Evolutionary conservation across 2,797 vertebrate species (phyloP).

Genomic region (Catamblyrhynchus diadema): DNA sequence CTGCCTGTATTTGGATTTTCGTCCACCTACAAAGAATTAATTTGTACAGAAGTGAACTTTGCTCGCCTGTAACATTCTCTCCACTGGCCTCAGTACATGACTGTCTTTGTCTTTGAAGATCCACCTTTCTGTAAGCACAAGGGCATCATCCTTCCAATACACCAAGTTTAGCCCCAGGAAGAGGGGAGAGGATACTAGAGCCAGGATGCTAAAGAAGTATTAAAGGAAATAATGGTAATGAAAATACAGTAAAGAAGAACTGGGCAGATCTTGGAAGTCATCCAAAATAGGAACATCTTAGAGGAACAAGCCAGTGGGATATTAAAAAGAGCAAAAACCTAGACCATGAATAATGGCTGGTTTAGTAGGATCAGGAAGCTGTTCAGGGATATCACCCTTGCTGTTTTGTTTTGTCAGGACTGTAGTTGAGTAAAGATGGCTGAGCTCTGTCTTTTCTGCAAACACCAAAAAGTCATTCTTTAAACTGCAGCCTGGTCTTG

Average conservation of each 20-base stretch:
- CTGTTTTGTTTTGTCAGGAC: background rate
- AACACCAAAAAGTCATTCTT: background rate
- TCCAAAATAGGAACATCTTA: background rate
- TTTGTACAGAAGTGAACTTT: background rate
- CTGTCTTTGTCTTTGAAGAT: background rate
- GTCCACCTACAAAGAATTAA: background rate
- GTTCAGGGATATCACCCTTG: background rate
- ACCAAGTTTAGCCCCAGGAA: background rate
- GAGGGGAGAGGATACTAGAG: background rate
- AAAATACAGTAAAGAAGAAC: background rate
- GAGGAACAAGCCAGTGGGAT: background rate
- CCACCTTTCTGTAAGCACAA: background rate
- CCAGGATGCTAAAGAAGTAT: background rate
- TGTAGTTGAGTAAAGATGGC: background rate
- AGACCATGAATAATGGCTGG: too few species aligned
- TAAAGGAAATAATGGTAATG: background rate
- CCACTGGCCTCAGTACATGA: background rate
- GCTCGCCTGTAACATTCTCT: background rate
- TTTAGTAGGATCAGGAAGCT: background rate
- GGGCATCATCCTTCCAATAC: background rate
- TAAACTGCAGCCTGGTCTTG: background rate
- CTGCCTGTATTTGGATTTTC: background rate
- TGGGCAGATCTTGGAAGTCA: background rate
- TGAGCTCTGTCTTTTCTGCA: background rate
- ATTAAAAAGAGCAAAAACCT: background rate